Evolutionary conservation across 2,888 invertebrate genomes (phyloP).

Genomic region (Altica lythri): DNA sequence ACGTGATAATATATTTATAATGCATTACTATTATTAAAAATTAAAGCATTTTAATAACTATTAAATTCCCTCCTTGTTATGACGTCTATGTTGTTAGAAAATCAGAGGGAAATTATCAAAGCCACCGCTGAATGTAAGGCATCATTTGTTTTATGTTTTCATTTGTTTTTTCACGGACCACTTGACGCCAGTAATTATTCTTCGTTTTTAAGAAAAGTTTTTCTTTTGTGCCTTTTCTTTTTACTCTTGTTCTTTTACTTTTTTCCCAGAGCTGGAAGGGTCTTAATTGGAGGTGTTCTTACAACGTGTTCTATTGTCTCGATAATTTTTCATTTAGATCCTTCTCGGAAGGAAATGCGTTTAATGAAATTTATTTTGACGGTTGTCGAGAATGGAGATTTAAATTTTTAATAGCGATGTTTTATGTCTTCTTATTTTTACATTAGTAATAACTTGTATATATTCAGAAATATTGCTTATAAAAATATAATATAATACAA

Average conservation of each 20-base stretch:
- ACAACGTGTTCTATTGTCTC: constrained; percentile 55
- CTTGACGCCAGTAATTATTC: constrained; percentile 56
- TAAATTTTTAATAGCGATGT: too few relatives aligned
- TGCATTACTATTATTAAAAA: too few relatives aligned
- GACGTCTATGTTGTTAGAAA: too few relatives aligned
- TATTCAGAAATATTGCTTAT: too few relatives aligned
- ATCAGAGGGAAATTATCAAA: constrained; percentile 47
- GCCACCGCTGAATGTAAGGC: constrained; percentile 50
- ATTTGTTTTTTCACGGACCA: constrained; percentile 56
- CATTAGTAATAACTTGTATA: too few relatives aligned
- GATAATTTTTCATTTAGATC: constrained; percentile 56
- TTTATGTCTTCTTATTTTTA: too few relatives aligned
- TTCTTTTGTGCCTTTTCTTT: constrained; percentile 39
- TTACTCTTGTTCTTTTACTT: constrained; percentile 41
- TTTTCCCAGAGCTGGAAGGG: constrained; percentile 36
- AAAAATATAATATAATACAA: too few relatives aligned
- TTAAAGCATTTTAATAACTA: too few relatives aligned
- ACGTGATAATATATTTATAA: too few relatives aligned
- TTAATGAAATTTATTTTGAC: too few relatives aligned
- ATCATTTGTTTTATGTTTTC: constrained; percentile 57
- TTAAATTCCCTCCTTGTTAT: too few relatives aligned
- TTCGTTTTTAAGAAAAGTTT: constrained; percentile 47
- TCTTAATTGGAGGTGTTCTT: constrained; percentile 56
- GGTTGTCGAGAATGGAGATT: too few relatives aligned
- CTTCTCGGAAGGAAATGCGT: constrained; percentile 2